These are phyloP conservation scores for Macrocentrus cingulum DNA, from an alignment of 1,140 invertebrate genomes.

Conservation along the genomic window DNA sequence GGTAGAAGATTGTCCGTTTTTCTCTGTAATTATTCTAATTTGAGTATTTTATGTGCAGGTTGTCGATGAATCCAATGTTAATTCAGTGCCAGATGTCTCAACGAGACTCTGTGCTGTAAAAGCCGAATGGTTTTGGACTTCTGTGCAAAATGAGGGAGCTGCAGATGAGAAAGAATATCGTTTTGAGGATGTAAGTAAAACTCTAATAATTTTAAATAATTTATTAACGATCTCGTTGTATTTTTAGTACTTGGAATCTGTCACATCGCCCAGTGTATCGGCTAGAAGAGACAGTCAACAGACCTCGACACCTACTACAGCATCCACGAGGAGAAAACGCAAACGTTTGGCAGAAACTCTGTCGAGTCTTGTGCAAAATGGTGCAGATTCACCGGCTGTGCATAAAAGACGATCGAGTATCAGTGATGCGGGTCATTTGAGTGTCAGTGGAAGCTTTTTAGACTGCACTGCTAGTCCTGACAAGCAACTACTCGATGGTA, in stretches of 20 bases:
- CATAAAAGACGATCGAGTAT: slow-evolving; percentile 80
- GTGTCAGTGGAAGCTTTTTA: slow-evolving; percentile 82
- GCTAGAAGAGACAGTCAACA: slow-evolving; percentile 52
- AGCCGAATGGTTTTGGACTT: slow-evolving; percentile 97
- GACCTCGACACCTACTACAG: slow-evolving; percentile 54
- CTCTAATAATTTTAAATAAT: slow-evolving; percentile 9
- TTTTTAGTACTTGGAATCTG: slow-evolving; percentile 63
- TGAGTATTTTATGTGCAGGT: slow-evolving; percentile 63
- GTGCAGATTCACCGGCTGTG: slow-evolving; percentile 61
- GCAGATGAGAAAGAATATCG: slow-evolving; percentile 87
- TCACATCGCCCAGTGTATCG: slow-evolving; percentile 60
- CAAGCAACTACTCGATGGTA: slow-evolving; percentile 66
- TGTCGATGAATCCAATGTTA: slow-evolving; percentile 76
- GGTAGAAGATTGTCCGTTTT: too few relatives aligned
- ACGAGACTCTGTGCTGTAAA: slow-evolving; percentile 74
- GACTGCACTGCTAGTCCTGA: slow-evolving; percentile 81
- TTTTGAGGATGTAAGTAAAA: slow-evolving; percentile 71
- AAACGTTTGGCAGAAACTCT: slow-evolving; percentile 69
- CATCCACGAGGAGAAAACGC: slow-evolving; percentile 67
- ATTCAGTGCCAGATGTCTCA: slow-evolving; percentile 65
- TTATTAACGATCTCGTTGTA: slow-evolving; percentile 3
- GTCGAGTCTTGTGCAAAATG: slow-evolving; percentile 59
- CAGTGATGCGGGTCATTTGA: slow-evolving; percentile 79
- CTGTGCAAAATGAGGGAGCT: slow-evolving; percentile 92
- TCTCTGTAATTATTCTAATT: too few relatives aligned